Conservation (phyloP, 2,797 vertebrate species). For the Pteronotus mesoamericanus region DNA sequence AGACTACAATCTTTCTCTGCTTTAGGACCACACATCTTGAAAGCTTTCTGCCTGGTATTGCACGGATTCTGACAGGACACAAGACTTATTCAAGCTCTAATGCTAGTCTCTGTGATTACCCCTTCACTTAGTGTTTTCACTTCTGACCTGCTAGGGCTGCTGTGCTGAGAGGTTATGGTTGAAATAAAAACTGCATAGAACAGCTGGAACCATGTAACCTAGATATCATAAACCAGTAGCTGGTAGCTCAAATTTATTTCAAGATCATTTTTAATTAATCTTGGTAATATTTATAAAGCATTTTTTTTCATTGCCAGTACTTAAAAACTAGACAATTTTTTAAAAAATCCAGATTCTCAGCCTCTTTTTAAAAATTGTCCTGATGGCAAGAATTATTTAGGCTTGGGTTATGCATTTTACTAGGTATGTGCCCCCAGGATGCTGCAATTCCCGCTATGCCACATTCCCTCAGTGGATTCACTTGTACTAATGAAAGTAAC, state of each 20-base stretch:
- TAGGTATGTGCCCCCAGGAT: not conserved
- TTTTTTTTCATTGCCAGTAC: not conserved
- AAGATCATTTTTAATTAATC: not conserved
- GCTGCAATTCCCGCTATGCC: too few relatives aligned
- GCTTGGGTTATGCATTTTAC: not conserved
- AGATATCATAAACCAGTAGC: not conserved
- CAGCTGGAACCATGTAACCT: not conserved
- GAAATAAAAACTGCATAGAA: not conserved
- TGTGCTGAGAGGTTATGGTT: not conserved
- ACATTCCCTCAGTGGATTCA: not conserved
- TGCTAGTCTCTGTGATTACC: not conserved
- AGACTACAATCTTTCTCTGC: not conserved
- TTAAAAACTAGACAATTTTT: not conserved
- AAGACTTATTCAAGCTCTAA: not conserved
- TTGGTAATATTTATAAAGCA: not conserved
- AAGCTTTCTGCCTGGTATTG: not conserved
- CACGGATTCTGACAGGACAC: not conserved
- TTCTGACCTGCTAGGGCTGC: not conserved
- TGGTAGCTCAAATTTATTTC: not conserved
- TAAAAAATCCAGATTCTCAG: not conserved
- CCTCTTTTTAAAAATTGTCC: not conserved
- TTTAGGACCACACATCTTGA: not conserved
- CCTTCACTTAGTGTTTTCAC: not conserved
- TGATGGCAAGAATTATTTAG: not conserved
- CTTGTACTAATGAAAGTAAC: not conserved